Conservation (phyloP, 2,797 vertebrate genomes). For the Chlorospingus flavigularis region DNA sequence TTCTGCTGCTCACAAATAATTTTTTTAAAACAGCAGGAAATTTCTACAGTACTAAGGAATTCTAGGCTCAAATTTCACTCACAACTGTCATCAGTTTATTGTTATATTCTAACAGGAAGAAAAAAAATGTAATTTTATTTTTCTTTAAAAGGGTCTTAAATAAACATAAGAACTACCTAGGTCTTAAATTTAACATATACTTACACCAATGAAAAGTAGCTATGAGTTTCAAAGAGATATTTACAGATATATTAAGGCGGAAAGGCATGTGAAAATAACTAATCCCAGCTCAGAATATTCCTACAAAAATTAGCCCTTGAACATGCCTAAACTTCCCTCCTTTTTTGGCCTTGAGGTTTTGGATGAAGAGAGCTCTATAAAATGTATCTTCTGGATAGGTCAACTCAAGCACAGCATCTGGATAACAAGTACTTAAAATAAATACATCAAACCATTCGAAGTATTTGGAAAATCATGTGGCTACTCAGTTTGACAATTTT, state of each 20-base stretch:
- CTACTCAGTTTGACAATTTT: neutral
- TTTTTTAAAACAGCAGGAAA: neutral
- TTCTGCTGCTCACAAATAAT: neutral
- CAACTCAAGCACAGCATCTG: slow-evolving; percentile 13
- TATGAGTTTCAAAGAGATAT: neutral
- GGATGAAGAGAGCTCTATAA: neutral
- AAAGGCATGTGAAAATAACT: neutral
- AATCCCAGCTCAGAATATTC: neutral
- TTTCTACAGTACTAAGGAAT: neutral
- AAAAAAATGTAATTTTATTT: neutral
- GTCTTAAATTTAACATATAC: neutral
- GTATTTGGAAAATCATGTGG: neutral
- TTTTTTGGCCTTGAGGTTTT: slow-evolving; percentile 12
- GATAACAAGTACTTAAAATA: neutral
- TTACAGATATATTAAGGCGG: neutral
- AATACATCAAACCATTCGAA: neutral
- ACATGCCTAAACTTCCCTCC: neutral
- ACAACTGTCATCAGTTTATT: neutral
- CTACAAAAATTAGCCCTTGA: neutral
- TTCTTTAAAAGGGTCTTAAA: neutral
- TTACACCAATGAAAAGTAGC: neutral
- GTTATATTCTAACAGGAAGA: neutral
- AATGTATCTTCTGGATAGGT: neutral
- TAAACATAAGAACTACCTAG: neutral
- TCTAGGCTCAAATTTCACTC: neutral